A percentile compares a stretch with the other conserved stretches of the same genome.
Evolutionary conservation across 1,140 invertebrate genomes (phyloP).

Genomic region (Pseudomyrmex sp.): DNA sequence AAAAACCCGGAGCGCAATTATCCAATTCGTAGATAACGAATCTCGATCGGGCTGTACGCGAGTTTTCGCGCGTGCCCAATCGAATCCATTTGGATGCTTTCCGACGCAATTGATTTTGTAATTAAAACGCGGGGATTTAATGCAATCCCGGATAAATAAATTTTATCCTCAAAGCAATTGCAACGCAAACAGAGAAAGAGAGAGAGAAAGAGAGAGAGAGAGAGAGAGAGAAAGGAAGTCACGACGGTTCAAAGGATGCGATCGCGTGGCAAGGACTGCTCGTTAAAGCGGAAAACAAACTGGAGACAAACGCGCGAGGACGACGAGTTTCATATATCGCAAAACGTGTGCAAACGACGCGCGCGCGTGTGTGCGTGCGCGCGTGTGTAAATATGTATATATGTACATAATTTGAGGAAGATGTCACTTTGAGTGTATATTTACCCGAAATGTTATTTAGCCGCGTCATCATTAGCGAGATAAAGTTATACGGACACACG

Average conservation of each 20-base stretch:
- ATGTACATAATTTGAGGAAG: constrained; percentile 4
- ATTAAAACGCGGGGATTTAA: too few relatives aligned
- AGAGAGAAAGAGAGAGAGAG: not conserved
- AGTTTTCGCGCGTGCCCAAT: constrained; percentile 4
- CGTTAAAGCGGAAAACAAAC: constrained; percentile 74
- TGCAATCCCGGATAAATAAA: too few relatives aligned
- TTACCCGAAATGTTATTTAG: constrained; percentile 47
- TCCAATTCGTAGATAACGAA: constrained; percentile 33
- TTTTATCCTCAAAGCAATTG: constrained; percentile 63
- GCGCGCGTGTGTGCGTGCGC: not conserved
- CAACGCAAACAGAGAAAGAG: constrained; percentile 29
- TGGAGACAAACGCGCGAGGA: constrained; percentile 34
- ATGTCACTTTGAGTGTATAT: constrained; percentile 34
- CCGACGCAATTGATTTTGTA: not conserved
- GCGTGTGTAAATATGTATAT: not conserved
- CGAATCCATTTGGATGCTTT: not conserved
- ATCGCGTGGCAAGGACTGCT: constrained; percentile 68
- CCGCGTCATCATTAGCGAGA: constrained; percentile 38
- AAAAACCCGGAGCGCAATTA: constrained; percentile 41
- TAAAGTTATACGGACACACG: constrained; percentile 33
- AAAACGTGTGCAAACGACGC: not conserved
- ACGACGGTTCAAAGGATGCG: constrained; percentile 60
- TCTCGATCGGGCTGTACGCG: constrained; percentile 13
- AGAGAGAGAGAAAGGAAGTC: not conserved
- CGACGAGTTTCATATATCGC: constrained; percentile 16